Base-by-base conservation (phyloP, 2,797 vertebrate genomes). In the Acropternis orthonyx region DNA sequence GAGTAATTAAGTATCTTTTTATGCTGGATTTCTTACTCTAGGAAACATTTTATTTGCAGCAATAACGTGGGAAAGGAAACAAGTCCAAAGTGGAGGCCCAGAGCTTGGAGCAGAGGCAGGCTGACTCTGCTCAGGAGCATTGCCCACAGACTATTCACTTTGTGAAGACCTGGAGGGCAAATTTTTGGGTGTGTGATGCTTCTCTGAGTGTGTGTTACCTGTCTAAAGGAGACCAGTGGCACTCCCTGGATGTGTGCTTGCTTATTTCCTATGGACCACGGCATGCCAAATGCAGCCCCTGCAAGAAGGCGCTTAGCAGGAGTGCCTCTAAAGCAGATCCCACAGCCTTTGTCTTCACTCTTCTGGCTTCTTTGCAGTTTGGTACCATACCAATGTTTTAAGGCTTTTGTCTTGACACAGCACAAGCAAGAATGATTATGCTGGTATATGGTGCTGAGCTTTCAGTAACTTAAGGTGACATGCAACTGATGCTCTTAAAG, bases 1-100 rank as follows among this genome's bases (percentile, higher is more conserved):
- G 61, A 61, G 48, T 86, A 88, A 91, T 61, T 83, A 92, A 91
- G 74, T 84, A 61, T 83, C 54, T 94, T 91, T 92, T 94, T 44
- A 34, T 88, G 59, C 48, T 56, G 83, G 26, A 59, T 94, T 85
- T 87, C 76, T 86, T 85, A 46, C 61, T 71, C 44, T 74, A 61
- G 91, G 89, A 97, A 88, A 63, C 13, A 4, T 69, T 88, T 44
- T 55, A 20, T 85, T 93, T 84, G 59, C 58, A 78, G 43, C 73
- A 91, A 63, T 92, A 79, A 55, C 1, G 4, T 32, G 74, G 69
- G 69, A 69, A 82, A 66, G 75, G 66, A 82, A 80, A 39, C 30
- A 36, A 65, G 23, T 81, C 63, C 32, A 51, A 30, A 8, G 69
- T 67, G 85, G 39, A 83, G 82, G 32, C 2, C 1, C 28, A 37